A percentile compares a stretch with the other conserved stretches of the same genome.
Evolutionary conservation across 1,140 invertebrate species (phyloP).

Genomic region (Tetramorium alpestre): DNA sequence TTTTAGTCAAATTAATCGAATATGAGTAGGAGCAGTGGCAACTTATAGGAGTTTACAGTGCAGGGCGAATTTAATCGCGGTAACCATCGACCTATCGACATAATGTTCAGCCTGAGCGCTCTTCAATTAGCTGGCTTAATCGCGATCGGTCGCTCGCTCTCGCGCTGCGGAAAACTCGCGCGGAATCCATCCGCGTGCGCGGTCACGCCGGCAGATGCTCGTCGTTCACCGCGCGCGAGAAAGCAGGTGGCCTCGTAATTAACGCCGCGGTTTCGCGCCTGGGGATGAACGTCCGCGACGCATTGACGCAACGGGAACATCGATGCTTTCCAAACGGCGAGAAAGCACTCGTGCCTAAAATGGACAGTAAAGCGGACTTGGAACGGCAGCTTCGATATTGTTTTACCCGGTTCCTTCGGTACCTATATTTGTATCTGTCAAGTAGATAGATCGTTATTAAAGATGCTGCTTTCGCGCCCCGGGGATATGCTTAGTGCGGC

Average conservation of each 20-base stretch:
- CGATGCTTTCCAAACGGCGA: background rate
- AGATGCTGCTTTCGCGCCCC: background rate
- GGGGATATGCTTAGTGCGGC: background rate
- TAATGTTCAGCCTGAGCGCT: background rate
- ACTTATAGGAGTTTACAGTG: too few relatives aligned
- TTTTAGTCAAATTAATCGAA: too few relatives aligned
- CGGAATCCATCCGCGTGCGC: background rate
- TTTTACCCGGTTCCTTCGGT: background rate
- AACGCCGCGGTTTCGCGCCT: conserved; percentile 20
- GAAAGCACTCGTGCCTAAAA: too few relatives aligned
- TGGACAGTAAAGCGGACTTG: too few relatives aligned
- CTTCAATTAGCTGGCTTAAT: conserved; percentile 45
- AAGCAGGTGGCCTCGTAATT: conserved; percentile 11
- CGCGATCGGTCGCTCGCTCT: background rate
- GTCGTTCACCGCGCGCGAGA: conserved; percentile 11
- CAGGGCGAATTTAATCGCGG: conserved; percentile 33
- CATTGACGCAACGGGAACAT: background rate
- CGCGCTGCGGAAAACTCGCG: background rate
- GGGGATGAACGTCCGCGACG: background rate
- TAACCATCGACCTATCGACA: background rate
- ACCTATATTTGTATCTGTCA: background rate
- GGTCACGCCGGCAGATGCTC: conserved; percentile 1
- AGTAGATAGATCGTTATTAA: conserved; percentile 16
- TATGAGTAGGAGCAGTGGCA: too few relatives aligned
- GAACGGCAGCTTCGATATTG: background rate